Conservation (phyloP, 2,113 vertebrate species). For the Chauna torquata region DNA sequence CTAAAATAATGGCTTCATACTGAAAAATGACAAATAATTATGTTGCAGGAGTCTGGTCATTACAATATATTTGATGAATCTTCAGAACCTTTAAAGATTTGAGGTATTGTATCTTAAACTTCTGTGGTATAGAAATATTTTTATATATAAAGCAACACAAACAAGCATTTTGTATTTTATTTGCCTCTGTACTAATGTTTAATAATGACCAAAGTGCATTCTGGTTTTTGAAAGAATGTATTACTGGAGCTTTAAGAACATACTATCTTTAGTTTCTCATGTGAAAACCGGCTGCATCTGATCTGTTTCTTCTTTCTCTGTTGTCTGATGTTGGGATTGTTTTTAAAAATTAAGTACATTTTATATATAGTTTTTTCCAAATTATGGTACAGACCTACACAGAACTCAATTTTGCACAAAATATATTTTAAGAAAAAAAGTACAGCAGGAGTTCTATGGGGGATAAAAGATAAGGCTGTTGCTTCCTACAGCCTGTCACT, state of each 20-base stretch:
- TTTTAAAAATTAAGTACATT: constrained; percentile 78
- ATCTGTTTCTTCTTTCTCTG: constrained; percentile 73
- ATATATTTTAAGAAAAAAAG: constrained; percentile 76
- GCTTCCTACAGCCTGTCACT: constrained; percentile 43
- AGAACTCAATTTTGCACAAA: constrained; percentile 84
- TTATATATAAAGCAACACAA: constrained; percentile 71
- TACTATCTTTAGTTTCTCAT: constrained; percentile 76
- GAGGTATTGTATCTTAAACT: constrained; percentile 50
- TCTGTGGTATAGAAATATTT: constrained; percentile 72
- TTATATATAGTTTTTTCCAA: constrained; percentile 77
- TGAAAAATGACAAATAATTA: constrained; percentile 30
- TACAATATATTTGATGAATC: constrained; percentile 25
- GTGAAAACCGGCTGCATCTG: constrained; percentile 71
- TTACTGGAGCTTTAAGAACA: constrained; percentile 84
- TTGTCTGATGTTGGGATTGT: constrained; percentile 76
- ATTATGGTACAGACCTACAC: constrained; percentile 78
- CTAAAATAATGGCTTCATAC: neutral
- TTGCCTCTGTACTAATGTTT: constrained; percentile 78
- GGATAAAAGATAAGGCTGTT: constrained; percentile 65
- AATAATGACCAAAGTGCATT: constrained; percentile 95
- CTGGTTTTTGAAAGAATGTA: constrained; percentile 85
- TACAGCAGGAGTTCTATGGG: constrained; percentile 71
- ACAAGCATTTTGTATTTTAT: constrained; percentile 75
- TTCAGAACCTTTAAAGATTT: constrained; percentile 31
- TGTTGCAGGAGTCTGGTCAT: neutral